phyloP scores from a whole-genome alignment of 2,888 invertebrate species.

The Strigamia crassipes region DNA sequence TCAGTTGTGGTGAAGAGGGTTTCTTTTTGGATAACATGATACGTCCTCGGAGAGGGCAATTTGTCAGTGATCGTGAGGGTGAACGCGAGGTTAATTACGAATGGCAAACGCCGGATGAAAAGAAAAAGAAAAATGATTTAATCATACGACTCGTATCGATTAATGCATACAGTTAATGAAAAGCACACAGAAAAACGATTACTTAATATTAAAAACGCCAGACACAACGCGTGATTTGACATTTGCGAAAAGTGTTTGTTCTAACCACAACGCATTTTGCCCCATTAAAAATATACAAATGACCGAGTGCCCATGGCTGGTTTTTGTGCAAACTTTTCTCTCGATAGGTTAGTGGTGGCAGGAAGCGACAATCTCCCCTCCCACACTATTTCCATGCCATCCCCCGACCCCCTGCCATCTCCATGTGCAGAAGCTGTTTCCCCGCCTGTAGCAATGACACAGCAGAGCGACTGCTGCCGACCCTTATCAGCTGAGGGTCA shows the following conservation, averaged over 20 bases:
- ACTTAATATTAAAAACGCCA: too few relatives aligned
- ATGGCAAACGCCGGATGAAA: background rate
- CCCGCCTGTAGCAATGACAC: constrained; percentile 25
- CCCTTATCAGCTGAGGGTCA: constrained; percentile 40
- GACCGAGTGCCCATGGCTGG: background rate
- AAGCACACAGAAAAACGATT: background rate
- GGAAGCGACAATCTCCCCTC: constrained; percentile 13
- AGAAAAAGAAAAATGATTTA: background rate
- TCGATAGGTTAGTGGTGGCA: background rate
- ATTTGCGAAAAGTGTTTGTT: background rate
- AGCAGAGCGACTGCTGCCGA: constrained; percentile 21
- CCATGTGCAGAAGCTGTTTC: constrained; percentile 34
- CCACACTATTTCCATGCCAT: background rate
- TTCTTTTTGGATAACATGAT: background rate
- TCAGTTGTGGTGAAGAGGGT: constrained; percentile 1
- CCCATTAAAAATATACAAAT: background rate
- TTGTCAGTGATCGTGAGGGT: constrained; percentile 20
- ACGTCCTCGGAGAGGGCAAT: constrained; percentile 17
- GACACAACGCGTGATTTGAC: background rate
- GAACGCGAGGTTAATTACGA: constrained; percentile 29
- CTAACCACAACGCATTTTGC: background rate
- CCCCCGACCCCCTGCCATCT: background rate
- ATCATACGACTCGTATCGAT: background rate
- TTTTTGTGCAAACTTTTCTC: background rate
- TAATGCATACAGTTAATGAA: background rate